Evolutionary conservation across 2,113 vertebrate genomes (phyloP).

Genomic region (Megaceryle maxima): DNA sequence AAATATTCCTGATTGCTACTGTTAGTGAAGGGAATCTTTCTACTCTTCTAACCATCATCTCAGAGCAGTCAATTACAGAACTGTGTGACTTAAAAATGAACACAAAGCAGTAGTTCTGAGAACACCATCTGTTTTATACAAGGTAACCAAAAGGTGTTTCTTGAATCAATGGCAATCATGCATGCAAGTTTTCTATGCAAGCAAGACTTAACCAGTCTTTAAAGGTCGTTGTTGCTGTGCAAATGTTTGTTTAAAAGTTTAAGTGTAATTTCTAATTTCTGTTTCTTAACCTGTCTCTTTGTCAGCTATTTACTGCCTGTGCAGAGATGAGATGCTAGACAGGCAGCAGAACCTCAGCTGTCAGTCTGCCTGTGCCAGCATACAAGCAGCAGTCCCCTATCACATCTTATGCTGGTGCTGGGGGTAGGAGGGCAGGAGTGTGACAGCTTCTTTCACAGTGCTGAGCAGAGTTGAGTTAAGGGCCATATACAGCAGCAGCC

Average conservation of each 20-base stretch:
- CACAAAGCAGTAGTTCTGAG: background rate
- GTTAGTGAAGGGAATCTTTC: background rate
- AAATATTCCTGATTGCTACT: background rate
- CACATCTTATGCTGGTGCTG: background rate
- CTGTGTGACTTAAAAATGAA: background rate
- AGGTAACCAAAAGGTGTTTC: background rate
- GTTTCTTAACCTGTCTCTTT: background rate
- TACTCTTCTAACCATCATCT: background rate
- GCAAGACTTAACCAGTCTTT: background rate
- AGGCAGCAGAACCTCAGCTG: background rate
- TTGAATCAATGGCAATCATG: background rate
- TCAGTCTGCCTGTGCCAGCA: no score
- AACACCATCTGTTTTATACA: background rate
- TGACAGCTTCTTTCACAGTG: background rate
- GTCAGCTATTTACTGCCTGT: background rate
- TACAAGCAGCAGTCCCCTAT: background rate
- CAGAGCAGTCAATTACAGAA: background rate
- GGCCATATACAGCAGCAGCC: background rate
- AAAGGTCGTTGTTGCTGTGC: background rate
- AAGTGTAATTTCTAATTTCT: background rate
- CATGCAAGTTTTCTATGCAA: background rate
- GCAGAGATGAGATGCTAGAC: background rate
- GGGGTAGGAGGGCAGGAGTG: background rate
- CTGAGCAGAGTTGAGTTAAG: background rate
- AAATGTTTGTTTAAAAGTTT: background rate